phyloP scores from a whole-genome alignment of 2,113 vertebrate genomes.

The Psilopsiagon aurifrons region DNA sequence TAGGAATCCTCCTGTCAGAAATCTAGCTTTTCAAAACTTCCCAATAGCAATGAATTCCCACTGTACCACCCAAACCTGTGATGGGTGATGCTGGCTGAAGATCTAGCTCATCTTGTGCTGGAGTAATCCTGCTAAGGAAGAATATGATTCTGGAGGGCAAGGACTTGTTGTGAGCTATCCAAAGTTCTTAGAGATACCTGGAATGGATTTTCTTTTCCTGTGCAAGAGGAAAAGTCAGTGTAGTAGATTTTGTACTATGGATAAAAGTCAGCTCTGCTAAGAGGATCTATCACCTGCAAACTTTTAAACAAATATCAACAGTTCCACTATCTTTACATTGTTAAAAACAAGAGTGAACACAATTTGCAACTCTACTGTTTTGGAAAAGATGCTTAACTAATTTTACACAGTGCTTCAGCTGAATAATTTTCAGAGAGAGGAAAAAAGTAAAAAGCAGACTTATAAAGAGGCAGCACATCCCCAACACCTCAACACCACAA shows the following conservation, averaged over 20 bases:
- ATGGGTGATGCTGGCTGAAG: not conserved
- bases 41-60: not conserved
- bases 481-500: not conserved
- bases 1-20: not conserved
- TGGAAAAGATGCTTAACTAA: not conserved
- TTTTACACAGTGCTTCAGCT: not conserved
- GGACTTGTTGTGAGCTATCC: not conserved
- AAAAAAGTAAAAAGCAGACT: not conserved
- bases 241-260: not conserved
- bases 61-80: not conserved
- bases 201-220: not conserved
- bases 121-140: not conserved
- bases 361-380: not conserved
- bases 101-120: not conserved
- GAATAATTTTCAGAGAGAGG: not conserved
- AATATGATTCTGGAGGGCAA: not conserved
- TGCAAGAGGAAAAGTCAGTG: accelerated
- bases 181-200: not conserved
- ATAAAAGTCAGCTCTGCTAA: not conserved
- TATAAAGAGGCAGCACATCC: not conserved
- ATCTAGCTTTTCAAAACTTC: not conserved
- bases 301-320: not conserved
- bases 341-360: not conserved
- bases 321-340: not conserved
- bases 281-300: not conserved